These are phyloP conservation scores for Empis stercorea DNA, from an alignment of 2,888 invertebrate species.

Conservation along the genomic window DNA sequence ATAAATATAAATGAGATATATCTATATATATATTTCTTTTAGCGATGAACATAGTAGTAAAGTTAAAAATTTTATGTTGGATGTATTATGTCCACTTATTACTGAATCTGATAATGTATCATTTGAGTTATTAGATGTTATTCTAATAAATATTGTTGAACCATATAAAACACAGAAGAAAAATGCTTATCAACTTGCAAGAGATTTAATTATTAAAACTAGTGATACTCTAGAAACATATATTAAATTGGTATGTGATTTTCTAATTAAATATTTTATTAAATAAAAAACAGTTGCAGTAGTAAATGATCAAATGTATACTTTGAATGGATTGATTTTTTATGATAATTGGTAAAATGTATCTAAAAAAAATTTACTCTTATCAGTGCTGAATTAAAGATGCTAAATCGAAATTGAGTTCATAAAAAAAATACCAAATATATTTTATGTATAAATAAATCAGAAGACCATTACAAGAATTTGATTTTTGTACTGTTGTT, in stretches of 20 bases:
- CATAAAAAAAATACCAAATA: no score
- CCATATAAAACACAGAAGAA: slow-evolving; percentile 82
- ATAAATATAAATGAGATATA: neutral
- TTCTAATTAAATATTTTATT: neutral
- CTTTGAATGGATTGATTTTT: no score
- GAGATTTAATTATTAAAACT: slow-evolving; percentile 83
- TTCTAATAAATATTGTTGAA: slow-evolving; percentile 87
- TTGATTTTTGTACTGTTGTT: no score
- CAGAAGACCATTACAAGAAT: no score
- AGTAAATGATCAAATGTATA: neutral
- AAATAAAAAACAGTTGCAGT: no score
- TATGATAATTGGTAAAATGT: no score
- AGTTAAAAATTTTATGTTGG: slow-evolving; percentile 94
- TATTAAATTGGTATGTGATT: slow-evolving; percentile 69
- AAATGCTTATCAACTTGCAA: slow-evolving; percentile 79
- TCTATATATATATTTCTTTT: slow-evolving; percentile 13
- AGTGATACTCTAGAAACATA: slow-evolving; percentile 87
- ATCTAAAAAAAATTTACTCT: no score
- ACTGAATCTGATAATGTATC: slow-evolving; percentile 93
- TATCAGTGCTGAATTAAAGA: no score
- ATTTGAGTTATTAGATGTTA: slow-evolving; percentile 85
- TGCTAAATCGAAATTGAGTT: no score
- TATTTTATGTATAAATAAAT: no score
- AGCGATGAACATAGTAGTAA: slow-evolving; percentile 93
- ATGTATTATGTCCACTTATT: slow-evolving; percentile 86